Conservation (phyloP, 2,888 invertebrate genomes). For the Acleris holmiana region DNA sequence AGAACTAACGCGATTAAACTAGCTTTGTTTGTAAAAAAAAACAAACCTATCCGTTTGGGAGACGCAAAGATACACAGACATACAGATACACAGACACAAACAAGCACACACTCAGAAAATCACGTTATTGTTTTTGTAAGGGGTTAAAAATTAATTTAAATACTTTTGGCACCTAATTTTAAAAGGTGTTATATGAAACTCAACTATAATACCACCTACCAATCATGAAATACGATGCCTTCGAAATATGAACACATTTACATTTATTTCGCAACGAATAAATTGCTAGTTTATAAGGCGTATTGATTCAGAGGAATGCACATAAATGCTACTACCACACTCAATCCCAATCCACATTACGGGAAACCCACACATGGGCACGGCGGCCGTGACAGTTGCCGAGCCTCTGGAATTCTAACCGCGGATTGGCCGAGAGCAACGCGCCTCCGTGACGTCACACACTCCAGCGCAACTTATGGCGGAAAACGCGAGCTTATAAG, state of each 20-base stretch:
- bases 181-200: too few relatives aligned
- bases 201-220: too few relatives aligned
- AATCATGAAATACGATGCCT: neutral
- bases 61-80: too few relatives aligned
- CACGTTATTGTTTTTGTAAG: too few relatives aligned
- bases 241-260: neutral
- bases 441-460: slow-evolving; percentile 59
- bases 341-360: slow-evolving; percentile 41
- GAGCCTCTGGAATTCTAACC: slow-evolving; percentile 62
- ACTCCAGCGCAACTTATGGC: slow-evolving; percentile 35
- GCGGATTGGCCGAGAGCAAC: slow-evolving; percentile 63
- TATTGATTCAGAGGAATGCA: slow-evolving; percentile 19
- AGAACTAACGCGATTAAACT: too few relatives aligned
- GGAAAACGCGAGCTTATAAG: slow-evolving; percentile 24
- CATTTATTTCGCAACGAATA: neutral
- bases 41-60: too few relatives aligned
- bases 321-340: slow-evolving; percentile 2
- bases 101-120: too few relatives aligned
- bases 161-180: too few relatives aligned
- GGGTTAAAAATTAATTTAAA: too few relatives aligned
- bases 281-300: neutral
- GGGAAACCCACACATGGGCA: slow-evolving; percentile 46
- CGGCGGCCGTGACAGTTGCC: slow-evolving; percentile 66
- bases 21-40: too few relatives aligned
- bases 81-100: too few relatives aligned